Evolutionary conservation across 2,113 vertebrate species (phyloP).

Genomic region (Hystrix brachyura): DNA sequence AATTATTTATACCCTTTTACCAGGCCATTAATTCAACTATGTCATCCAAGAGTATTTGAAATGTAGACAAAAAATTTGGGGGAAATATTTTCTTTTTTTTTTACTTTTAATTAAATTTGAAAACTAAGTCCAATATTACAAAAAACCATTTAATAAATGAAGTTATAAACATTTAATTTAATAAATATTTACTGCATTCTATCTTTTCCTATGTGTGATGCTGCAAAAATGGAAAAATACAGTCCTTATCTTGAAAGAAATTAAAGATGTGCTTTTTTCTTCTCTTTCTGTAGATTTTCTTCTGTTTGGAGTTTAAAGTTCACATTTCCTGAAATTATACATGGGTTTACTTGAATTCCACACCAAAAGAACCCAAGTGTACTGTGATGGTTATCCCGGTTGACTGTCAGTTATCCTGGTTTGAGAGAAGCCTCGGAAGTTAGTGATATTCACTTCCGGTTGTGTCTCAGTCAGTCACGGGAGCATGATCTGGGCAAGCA

Average conservation of each 20-base stretch:
- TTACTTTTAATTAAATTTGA: not conserved
- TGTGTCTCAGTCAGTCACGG: not conserved
- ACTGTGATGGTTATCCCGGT: not conserved
- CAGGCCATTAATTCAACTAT: not conserved
- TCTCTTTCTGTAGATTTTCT: not conserved
- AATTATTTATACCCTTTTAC: not conserved
- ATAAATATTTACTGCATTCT: not conserved
- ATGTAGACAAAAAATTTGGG: not conserved
- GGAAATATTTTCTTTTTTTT: not conserved
- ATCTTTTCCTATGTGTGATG: not conserved
- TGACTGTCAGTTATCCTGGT: not conserved
- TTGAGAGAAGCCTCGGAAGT: not conserved
- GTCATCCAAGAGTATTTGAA: not conserved
- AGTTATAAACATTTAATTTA: not conserved
- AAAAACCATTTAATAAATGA: not conserved
- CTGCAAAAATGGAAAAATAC: not conserved
- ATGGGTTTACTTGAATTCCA: not conserved
- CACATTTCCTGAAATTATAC: not conserved
- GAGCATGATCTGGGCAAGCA: not conserved
- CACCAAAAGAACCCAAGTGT: not conserved
- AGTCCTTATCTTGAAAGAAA: not conserved
- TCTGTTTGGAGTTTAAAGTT: not conserved
- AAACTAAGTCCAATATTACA: not conserved
- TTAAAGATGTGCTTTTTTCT: not conserved
- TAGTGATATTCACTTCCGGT: not conserved